phyloP scores from a whole-genome alignment of 2,797 vertebrate species.

The Semaprochilodus insignis region DNA sequence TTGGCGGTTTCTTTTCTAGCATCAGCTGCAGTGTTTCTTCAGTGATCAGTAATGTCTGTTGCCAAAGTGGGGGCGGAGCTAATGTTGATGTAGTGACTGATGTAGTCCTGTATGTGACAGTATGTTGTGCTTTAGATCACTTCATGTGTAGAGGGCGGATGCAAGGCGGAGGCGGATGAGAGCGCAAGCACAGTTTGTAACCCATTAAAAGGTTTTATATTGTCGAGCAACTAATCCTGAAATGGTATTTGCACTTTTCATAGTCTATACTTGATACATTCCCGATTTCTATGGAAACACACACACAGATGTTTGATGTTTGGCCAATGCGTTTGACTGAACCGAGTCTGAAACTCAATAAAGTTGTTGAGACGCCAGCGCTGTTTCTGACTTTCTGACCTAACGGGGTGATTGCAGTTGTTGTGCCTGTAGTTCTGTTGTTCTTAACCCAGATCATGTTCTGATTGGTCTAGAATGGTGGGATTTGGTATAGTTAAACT shows the following conservation, averaged over 20 bases:
- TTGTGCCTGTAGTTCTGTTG: too few relatives aligned
- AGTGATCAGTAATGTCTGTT: constrained; percentile 56
- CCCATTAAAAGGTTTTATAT: constrained; percentile 94
- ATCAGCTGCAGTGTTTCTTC: constrained; percentile 52
- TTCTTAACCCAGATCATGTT: too few relatives aligned
- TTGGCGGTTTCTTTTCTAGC: too few relatives aligned
- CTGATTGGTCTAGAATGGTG: too few relatives aligned
- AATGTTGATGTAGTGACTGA: constrained; percentile 68
- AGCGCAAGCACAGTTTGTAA: constrained; percentile 92
- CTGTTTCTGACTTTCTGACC: constrained; percentile 15
- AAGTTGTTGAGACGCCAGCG: constrained; percentile 47
- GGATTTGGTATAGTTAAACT: too few relatives aligned
- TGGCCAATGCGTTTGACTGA: constrained; percentile 95
- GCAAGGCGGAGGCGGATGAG: constrained; percentile 78
- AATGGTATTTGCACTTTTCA: constrained; percentile 99
- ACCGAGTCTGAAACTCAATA: constrained; percentile 71
- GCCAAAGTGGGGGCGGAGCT: constrained; percentile 69
- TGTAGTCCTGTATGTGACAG: constrained; percentile 75
- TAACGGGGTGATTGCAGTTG: too few relatives aligned
- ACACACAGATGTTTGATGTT: constrained; percentile 85
- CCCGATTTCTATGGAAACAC: constrained; percentile 97
- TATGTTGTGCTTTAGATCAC: constrained; percentile 81
- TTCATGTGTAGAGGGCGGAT: constrained; percentile 65
- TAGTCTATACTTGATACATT: constrained; percentile 99
- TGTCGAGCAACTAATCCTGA: constrained; percentile 96